Percentiles rank a stretch among this genome's conserved stretches.
Evolutionary conservation across 1,140 invertebrate genomes (phyloP).

Genomic region (Ectropis grisescens): DNA sequence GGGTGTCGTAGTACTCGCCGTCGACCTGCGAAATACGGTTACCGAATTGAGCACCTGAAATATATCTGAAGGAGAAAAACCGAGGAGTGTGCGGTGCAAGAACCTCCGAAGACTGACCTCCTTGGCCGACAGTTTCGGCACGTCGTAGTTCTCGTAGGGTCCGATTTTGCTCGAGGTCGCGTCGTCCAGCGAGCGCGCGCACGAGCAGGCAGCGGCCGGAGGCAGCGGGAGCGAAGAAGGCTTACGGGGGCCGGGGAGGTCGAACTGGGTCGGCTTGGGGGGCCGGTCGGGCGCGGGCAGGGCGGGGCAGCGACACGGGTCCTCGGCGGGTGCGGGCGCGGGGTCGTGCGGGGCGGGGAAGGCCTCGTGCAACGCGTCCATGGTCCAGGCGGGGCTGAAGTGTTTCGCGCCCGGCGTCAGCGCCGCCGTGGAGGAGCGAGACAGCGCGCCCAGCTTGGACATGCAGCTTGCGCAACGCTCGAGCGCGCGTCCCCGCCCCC

Average conservation of each 20-base stretch:
- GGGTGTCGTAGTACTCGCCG: constrained; percentile 81
- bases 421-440: constrained; percentile 70
- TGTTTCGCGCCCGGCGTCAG: constrained; percentile 55
- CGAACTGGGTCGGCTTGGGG: constrained; percentile 44
- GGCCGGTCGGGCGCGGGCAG: constrained; percentile 28
- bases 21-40: constrained; percentile 26
- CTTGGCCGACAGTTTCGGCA: constrained; percentile 74
- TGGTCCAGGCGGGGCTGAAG: constrained; percentile 76
- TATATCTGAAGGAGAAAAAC: not conserved
- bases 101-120: no score
- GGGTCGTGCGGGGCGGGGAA: constrained; percentile 1
- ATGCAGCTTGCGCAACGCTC: constrained; percentile 84
- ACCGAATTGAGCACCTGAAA: not conserved
- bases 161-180: constrained; percentile 43
- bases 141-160: constrained; percentile 83
- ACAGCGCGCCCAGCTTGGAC: constrained; percentile 79
- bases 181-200: constrained; percentile 18
- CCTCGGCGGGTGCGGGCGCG: constrained; percentile 15
- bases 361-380: constrained; percentile 66
- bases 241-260: constrained; percentile 58
- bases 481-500: constrained; percentile 57
- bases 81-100: no score
- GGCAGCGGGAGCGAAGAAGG: constrained; percentile 65
- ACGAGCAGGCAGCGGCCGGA: constrained; percentile 26
- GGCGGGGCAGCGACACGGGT: constrained; percentile 23